phyloP scores from a whole-genome alignment of 2,797 vertebrate species.

The Aeoliscus strigatus region DNA sequence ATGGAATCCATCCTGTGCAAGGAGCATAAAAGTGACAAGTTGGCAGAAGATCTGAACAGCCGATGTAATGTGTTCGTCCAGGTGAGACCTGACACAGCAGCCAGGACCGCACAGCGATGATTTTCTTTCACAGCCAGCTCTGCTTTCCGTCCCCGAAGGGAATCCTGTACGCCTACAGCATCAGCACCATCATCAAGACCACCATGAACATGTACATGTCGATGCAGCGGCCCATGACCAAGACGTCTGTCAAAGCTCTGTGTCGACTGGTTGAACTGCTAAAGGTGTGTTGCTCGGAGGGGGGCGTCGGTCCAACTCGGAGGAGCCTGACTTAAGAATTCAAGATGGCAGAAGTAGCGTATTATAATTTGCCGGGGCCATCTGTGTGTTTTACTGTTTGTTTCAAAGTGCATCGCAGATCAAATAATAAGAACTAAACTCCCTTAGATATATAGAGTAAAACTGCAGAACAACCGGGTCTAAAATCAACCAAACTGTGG shows the following conservation, averaged over 20 bases:
- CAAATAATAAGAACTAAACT: no score
- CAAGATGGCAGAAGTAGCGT: no score
- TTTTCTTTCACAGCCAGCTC: background rate
- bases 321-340: no score
- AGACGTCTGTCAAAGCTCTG: conserved; percentile 94
- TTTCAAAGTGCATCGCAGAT: no score
- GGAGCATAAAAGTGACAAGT: conserved; percentile 83
- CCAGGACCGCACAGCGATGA: no score
- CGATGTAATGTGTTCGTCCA: conserved; percentile 95
- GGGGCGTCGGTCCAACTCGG: background rate
- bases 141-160: conserved; percentile 83
- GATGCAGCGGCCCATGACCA: conserved; percentile 97
- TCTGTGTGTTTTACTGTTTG: no score
- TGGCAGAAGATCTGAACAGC: conserved; percentile 90
- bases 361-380: no score
- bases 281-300: conserved; percentile 74
- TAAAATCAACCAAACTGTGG: no score
- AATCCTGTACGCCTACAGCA: conserved; percentile 93
- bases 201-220: conserved; percentile 99
- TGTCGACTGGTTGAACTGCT: conserved; percentile 93
- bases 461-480: no score
- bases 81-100: conserved; percentile 73
- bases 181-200: conserved; percentile 93
- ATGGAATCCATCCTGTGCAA: conserved; percentile 95
- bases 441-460: no score